Percentiles rank a stretch among this genome's conserved stretches.
These are phyloP conservation scores for Drosophila bocqueti DNA, from an alignment of 1,140 invertebrate species.

Conservation along the genomic window DNA sequence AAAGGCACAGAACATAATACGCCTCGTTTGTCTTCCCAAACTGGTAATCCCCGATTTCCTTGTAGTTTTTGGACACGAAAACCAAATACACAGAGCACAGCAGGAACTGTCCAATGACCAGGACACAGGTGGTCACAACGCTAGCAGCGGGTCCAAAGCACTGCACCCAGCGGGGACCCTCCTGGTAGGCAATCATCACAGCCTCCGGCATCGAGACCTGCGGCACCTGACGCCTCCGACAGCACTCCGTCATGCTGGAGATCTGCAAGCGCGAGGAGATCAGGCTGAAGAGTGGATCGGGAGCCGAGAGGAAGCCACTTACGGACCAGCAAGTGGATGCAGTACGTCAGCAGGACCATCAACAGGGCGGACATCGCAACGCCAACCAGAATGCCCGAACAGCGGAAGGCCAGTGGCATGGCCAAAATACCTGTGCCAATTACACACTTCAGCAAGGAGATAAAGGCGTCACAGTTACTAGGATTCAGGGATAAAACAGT, in stretches of 20 bases:
- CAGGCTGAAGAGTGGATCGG: not conserved
- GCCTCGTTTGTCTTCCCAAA: constrained; percentile 31
- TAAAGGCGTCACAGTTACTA: constrained; percentile 64
- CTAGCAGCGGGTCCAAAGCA: constrained; percentile 46
- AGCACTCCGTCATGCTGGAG: constrained; percentile 68
- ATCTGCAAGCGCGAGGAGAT: constrained; percentile 37
- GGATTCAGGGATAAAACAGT: not conserved
- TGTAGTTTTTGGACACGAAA: constrained; percentile 69
- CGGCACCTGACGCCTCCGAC: constrained; percentile 53
- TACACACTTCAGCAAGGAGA: constrained; percentile 66
- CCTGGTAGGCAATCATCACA: constrained; percentile 55
- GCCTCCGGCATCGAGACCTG: constrained; percentile 71
- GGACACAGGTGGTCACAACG: constrained; percentile 53
- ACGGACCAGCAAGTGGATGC: constrained; percentile 72
- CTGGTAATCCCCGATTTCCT: constrained; percentile 65
- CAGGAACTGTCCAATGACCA: constrained; percentile 63
- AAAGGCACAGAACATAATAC: constrained; percentile 49
- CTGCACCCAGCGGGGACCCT: constrained; percentile 50
- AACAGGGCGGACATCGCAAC: constrained; percentile 44
- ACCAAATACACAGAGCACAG: constrained; percentile 69
- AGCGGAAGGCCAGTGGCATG: constrained; percentile 60
- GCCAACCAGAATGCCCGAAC: constrained; percentile 51
- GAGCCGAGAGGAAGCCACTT: constrained; percentile 18
- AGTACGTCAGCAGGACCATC: constrained; percentile 69
- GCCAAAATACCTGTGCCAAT: constrained; percentile 68